Percentiles rank a stretch among this genome's conserved stretches.
Conservation (phyloP, 2,113 vertebrate species). For the Actinemys pallida region DNA sequence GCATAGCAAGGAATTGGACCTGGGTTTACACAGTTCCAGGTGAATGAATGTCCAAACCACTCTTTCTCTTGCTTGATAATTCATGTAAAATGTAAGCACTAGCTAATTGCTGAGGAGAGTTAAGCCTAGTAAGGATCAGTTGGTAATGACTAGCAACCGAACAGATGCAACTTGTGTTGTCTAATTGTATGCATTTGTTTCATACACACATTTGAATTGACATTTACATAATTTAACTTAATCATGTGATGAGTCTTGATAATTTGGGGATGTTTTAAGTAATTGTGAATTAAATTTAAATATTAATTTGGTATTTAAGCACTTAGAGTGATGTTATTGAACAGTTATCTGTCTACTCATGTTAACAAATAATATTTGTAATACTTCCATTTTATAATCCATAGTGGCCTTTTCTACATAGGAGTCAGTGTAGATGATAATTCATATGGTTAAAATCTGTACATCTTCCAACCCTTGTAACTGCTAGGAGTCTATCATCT, state of each 20-base stretch:
- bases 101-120: not conserved
- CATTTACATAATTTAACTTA: not conserved
- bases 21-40: not conserved
- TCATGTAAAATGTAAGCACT: not conserved
- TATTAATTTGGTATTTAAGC: not conserved
- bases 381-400: not conserved
- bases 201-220: not conserved
- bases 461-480: not conserved
- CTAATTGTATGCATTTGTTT: not conserved
- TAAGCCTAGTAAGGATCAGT: not conserved
- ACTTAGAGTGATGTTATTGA: not conserved
- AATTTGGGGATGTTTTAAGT: not conserved
- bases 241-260: not conserved
- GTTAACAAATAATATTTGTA: not conserved
- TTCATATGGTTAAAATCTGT: not conserved
- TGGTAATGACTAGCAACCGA: not conserved
- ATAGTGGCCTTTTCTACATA: not conserved
- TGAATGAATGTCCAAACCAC: not conserved
- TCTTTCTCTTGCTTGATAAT: not conserved
- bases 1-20: not conserved
- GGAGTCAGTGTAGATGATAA: not conserved
- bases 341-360: not conserved
- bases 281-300: not conserved
- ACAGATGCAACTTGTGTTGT: not conserved
- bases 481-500: not conserved